A percentile compares a stretch with the other conserved stretches of the same genome.
Evolutionary conservation across 2,888 invertebrate species (phyloP).

Genomic region (Entomobrya multifasciata): DNA sequence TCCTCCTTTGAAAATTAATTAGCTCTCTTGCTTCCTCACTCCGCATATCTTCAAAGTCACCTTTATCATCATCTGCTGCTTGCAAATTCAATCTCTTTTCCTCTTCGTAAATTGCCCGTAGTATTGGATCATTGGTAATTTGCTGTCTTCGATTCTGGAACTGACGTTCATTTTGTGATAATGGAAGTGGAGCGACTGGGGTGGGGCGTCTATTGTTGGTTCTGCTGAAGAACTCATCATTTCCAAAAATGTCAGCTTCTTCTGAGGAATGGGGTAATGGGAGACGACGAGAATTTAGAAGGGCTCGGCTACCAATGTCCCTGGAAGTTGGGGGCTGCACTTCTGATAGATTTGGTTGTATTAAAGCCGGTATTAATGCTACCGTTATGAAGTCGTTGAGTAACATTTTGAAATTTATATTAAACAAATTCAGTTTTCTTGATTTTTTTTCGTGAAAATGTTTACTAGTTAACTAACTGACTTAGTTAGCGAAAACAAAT

Average conservation of each 20-base stretch:
- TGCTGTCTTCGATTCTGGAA: not conserved
- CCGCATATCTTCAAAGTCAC: slow-evolving; percentile 58
- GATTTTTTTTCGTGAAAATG: too few species aligned
- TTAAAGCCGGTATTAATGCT: slow-evolving; percentile 42
- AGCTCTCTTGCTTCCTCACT: slow-evolving; percentile 66
- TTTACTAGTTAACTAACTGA: not conserved
- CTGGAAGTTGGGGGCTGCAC: not conserved
- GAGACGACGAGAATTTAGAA: not conserved
- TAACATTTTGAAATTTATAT: slow-evolving; percentile 46
- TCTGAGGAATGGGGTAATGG: slow-evolving; percentile 7
- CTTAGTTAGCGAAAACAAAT: not conserved
- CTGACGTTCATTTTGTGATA: too few species aligned
- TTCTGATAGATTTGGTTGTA: not conserved
- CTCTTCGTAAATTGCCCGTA: slow-evolving; percentile 64
- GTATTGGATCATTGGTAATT: slow-evolving; percentile 51
- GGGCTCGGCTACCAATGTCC: not conserved
- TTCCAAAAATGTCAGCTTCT: slow-evolving; percentile 6
- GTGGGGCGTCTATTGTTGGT: too few species aligned
- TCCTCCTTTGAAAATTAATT: slow-evolving; percentile 46
- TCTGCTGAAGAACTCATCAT: not conserved
- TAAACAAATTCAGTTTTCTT: too few species aligned
- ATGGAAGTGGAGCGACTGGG: too few species aligned
- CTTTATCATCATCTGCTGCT: slow-evolving; percentile 1
- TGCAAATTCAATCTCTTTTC: slow-evolving; percentile 49
- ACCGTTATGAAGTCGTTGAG: slow-evolving; percentile 44